These are phyloP conservation scores for Nesometra sesokonis DNA, from an alignment of 35 echinoderm and acorn worm species.

Conservation along the genomic window DNA sequence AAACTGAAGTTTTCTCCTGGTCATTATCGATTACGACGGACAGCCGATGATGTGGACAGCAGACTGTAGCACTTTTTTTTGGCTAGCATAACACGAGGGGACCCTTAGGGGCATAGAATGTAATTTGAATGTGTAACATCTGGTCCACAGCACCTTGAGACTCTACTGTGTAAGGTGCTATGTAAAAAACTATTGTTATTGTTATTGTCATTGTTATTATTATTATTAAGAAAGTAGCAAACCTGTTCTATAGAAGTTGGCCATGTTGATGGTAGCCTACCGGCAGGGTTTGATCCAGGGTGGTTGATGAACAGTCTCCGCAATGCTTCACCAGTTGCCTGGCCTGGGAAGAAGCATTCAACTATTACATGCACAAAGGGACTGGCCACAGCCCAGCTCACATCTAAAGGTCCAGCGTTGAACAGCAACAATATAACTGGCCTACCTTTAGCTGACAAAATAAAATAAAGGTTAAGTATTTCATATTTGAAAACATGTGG, in stretches of 20 bases:
- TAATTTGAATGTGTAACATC: no score
- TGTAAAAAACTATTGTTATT: no score
- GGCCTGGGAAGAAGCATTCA: constrained; percentile 87
- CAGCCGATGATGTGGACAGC: no score
- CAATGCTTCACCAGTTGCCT: constrained; percentile 77
- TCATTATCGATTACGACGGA: no score
- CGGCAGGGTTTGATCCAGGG: constrained; percentile 51
- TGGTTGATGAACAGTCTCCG: constrained; percentile 44
- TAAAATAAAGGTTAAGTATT: background rate
- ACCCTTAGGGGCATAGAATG: no score
- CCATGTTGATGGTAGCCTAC: constrained; percentile 79
- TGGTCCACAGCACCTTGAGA: no score
- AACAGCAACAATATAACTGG: constrained; percentile 71
- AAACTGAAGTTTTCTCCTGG: no score
- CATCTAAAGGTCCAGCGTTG: constrained; percentile 89
- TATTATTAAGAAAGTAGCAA: background rate
- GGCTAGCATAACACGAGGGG: no score
- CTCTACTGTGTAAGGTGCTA: no score
- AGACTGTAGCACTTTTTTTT: no score
- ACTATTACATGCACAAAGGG: constrained; percentile 53
- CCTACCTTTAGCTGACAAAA: constrained; percentile 43
- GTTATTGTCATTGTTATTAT: background rate
- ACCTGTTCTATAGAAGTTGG: constrained; percentile 60
- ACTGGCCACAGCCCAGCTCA: constrained; percentile 49
- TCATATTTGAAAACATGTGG: background rate